Conservation (phyloP, 2,888 invertebrate species). For the Teleiodes luculella region DNA sequence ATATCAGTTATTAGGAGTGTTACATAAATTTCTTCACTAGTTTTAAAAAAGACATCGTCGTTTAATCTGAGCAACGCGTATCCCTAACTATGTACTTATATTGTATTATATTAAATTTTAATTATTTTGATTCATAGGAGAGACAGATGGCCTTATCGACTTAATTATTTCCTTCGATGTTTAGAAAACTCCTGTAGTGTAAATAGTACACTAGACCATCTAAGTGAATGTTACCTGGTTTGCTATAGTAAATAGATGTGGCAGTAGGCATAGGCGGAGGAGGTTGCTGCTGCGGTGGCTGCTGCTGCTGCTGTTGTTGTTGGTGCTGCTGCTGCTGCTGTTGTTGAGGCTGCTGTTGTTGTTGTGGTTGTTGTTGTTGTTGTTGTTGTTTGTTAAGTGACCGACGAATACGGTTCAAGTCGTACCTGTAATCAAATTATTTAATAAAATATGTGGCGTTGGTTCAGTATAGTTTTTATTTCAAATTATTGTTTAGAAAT, state of each 20-base stretch:
- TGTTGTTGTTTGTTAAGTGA: constrained; percentile 69
- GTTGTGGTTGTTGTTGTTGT: constrained; percentile 23
- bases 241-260: constrained; percentile 47
- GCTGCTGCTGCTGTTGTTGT: constrained; percentile 13
- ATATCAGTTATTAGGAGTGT: no score
- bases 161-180: no score
- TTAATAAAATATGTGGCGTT: background rate
- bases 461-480: background rate
- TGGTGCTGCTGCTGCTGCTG: constrained; percentile 32
- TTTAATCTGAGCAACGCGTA: no score
- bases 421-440: constrained; percentile 76
- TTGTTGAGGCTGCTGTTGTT: constrained; percentile 11
- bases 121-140: no score
- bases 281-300: constrained; percentile 19
- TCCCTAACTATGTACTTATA: no score
- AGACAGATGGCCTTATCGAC: no score
- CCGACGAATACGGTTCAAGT: constrained; percentile 87
- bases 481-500: background rate
- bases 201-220: no score
- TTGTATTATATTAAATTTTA: no score
- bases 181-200: no score
- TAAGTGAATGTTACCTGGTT: constrained; percentile 29
- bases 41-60: no score
- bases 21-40: no score
- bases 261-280: constrained; percentile 18